Percentiles rank a stretch among this genome's conserved stretches.
Conservation (phyloP, 2,888 invertebrate genomes). For the Tachystola acroxantha region DNA sequence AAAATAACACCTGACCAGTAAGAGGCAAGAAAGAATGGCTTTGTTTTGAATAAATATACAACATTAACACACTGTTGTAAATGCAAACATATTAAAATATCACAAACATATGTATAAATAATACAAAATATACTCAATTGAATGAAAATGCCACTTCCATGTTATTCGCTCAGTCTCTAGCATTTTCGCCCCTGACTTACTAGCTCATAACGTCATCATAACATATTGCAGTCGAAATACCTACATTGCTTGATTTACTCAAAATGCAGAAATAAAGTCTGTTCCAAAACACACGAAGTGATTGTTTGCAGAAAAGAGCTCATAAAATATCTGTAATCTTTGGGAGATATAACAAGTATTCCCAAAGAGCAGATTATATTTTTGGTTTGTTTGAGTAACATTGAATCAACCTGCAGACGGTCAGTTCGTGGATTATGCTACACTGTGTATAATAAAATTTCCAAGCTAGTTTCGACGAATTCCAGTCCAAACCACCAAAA, state of each 20-base stretch:
- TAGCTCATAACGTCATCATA: no score
- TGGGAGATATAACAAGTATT: no score
- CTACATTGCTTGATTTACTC: no score
- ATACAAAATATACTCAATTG: not conserved
- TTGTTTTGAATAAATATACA: slow-evolving; percentile 8
- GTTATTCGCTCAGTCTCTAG: slow-evolving; percentile 10
- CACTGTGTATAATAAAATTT: slow-evolving; percentile 8
- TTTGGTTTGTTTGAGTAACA: no score
- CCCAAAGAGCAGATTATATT: no score
- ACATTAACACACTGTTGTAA: slow-evolving; percentile 9
- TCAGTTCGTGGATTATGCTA: no score
- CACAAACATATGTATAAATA: slow-evolving; percentile 7
- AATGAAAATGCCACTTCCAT: not conserved
- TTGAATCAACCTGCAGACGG: no score
- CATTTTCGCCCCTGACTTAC: no score
- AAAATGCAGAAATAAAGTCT: no score
- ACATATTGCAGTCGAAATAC: not conserved
- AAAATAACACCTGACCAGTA: not conserved
- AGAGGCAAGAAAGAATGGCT: slow-evolving; percentile 12
- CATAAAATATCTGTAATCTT: no score
- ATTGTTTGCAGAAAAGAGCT: no score
- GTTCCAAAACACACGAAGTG: no score
- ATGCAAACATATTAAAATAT: slow-evolving; percentile 9
- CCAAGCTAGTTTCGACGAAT: slow-evolving; percentile 8
- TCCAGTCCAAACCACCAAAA: slow-evolving; percentile 18